A percentile compares a stretch with the other conserved stretches of the same genome.
Conservation (phyloP, 2,113 vertebrate genomes). For the Falcunculus frontatus region DNA sequence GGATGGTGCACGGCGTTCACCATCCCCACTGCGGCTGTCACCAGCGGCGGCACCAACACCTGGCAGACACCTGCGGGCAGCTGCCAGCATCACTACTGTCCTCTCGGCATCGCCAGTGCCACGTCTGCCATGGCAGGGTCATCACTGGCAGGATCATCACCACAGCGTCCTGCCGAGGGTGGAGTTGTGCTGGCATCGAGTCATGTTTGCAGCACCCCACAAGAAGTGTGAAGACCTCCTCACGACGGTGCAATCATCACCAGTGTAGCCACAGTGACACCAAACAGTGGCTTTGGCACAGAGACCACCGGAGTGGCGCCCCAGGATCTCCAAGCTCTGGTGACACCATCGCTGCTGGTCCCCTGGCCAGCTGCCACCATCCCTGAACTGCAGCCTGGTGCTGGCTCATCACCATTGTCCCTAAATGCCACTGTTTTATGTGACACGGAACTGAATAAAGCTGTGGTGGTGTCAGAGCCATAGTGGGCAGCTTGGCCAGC, state of each 20-base stretch:
- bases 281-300: neutral
- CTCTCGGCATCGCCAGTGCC: neutral
- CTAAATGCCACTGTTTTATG: neutral
- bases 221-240: rapidly evolving
- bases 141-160: neutral
- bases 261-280: neutral
- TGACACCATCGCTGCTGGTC: neutral
- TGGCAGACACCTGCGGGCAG: neutral
- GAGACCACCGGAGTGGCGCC: rapidly evolving
- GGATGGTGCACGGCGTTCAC: rapidly evolving
- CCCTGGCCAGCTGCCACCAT: neutral
- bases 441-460: neutral
- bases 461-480: neutral
- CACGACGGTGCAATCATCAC: neutral
- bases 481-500: neutral
- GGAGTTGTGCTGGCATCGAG: neutral
- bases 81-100: neutral
- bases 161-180: neutral
- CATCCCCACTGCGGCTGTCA: neutral
- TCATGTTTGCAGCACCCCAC: neutral
- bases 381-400: neutral
- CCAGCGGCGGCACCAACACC: neutral
- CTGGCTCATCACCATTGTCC: neutral
- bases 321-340: neutral
- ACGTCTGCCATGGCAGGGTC: neutral